Evolutionary conservation across 1,140 invertebrate species (phyloP), one percentile per base, ranked within the genome.

Genomic region (Brachionus manjavacas): DNA sequence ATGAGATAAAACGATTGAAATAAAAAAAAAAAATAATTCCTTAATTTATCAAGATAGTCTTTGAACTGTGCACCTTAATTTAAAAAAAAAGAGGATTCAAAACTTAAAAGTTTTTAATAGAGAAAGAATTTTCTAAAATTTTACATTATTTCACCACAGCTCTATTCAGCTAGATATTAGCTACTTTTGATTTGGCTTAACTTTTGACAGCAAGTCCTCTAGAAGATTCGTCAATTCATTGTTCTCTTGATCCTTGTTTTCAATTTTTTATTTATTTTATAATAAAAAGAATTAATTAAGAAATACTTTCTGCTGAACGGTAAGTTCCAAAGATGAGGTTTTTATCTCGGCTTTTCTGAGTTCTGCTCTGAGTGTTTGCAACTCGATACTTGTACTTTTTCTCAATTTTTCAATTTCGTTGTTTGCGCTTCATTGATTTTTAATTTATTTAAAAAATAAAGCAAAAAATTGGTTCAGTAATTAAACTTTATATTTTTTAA

Each of bases 341-440:
- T 68, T 68, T 16, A 83, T 68, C 35, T 83, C 60, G 14, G 81
- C 81, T 14, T 70, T 68, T 28, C 81, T 68, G 16, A 83, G 52
- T 72, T 83, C 60, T 14, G 81, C 81, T 39, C 25, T 41, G 4
- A 83, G 11, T n/a, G 60, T 68, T 16, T 83, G 60, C 16, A 83
- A 20, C 39, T 83, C 81, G 12, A 68, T 68, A 35, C 25, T 11
- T n/a, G 60, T 49, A 35, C 16, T 68, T 25, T 68, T 68, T 68
- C 81, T 52, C 60, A 83, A 46, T 52, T 68, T 68, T 4, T 83
- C 81, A n/a, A 83, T 83, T 83, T 83, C 81, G 35, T 60, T 72
- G 23, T 83, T 83, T 4, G 81, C 81, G n/a, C 81, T 83, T 49
- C 20, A 76, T 14, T 25, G 16, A 35, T 72, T 72, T 31, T 66